phyloP scores from a whole-genome alignment of 2,113 vertebrate genomes.

The Grammomys surdaster region DNA sequence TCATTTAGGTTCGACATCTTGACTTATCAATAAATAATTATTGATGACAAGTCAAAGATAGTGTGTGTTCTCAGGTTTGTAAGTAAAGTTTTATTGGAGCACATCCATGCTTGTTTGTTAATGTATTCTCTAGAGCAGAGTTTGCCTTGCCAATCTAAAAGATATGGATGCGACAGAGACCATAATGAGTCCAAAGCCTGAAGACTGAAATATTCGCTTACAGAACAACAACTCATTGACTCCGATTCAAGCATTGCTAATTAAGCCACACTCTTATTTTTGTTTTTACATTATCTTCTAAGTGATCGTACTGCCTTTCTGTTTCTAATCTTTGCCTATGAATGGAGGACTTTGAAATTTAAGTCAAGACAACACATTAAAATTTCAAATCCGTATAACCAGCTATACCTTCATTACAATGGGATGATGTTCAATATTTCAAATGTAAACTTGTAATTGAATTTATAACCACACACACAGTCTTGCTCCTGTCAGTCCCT shows the following conservation, averaged over 20 bases:
- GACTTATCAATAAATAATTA: neutral
- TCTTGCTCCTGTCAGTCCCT: neutral
- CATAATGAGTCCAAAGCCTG: neutral
- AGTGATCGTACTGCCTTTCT: neutral
- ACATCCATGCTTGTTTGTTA: neutral
- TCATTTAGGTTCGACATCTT: neutral
- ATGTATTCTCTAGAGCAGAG: too few species aligned
- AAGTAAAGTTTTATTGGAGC: neutral
- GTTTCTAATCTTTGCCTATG: neutral
- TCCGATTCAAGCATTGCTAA: neutral
- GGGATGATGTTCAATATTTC: neutral
- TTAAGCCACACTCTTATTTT: neutral
- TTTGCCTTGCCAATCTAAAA: neutral
- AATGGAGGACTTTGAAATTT: constrained; percentile 22
- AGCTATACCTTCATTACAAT: neutral
- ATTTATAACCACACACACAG: neutral
- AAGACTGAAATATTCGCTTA: neutral
- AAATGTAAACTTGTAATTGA: neutral
- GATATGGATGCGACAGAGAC: neutral
- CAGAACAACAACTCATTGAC: neutral
- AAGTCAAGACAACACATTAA: neutral
- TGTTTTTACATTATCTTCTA: neutral
- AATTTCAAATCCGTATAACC: neutral
- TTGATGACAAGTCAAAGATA: neutral
- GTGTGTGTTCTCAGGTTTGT: neutral